Conservation (phyloP, 2,888 invertebrate genomes). For the Philonicus albiceps region DNA sequence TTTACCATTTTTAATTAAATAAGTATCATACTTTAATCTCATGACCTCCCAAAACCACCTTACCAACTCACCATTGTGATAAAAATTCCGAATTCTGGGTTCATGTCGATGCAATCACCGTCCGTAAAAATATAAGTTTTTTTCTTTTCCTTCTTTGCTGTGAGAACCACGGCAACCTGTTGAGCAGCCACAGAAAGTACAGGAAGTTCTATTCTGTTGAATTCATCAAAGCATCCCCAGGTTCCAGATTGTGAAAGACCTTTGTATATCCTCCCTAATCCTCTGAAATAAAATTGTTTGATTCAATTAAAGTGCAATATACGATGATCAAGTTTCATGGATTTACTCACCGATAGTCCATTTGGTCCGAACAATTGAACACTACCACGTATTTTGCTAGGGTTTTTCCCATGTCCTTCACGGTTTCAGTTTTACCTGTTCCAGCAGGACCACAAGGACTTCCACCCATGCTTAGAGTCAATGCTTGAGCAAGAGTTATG, state of each 20-base stretch:
- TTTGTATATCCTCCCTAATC: slow-evolving; percentile 94
- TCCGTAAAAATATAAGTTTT: slow-evolving; percentile 93
- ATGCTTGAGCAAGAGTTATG: slow-evolving; percentile 93
- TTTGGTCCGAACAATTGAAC: slow-evolving; percentile 98
- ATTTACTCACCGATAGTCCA: slow-evolving; percentile 80
- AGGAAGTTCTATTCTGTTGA: slow-evolving; percentile 93
- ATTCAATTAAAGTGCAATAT: slow-evolving; percentile 39
- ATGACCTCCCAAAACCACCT: neutral
- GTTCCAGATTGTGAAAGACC: slow-evolving; percentile 94
- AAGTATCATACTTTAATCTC: neutral
- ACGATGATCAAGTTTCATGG: neutral
- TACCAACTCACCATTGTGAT: slow-evolving; percentile 84
- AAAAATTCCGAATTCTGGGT: slow-evolving; percentile 95
- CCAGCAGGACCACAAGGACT: slow-evolving; percentile 97
- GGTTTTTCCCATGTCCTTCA: slow-evolving; percentile 98
- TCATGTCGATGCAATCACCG: slow-evolving; percentile 91
- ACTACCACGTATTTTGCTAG: slow-evolving; percentile 96
- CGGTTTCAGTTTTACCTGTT: slow-evolving; percentile 98
- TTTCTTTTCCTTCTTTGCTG: slow-evolving; percentile 92
- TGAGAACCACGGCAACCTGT: slow-evolving; percentile 92
- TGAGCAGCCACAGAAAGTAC: slow-evolving; percentile 96
- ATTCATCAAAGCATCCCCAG: slow-evolving; percentile 99
- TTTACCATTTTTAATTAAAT: neutral
- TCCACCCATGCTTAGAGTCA: slow-evolving; percentile 96
- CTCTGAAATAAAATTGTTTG: slow-evolving; percentile 65